Evolutionary conservation across 1,140 invertebrate genomes (phyloP).

Genomic region (Zaprionus africanus): DNA sequence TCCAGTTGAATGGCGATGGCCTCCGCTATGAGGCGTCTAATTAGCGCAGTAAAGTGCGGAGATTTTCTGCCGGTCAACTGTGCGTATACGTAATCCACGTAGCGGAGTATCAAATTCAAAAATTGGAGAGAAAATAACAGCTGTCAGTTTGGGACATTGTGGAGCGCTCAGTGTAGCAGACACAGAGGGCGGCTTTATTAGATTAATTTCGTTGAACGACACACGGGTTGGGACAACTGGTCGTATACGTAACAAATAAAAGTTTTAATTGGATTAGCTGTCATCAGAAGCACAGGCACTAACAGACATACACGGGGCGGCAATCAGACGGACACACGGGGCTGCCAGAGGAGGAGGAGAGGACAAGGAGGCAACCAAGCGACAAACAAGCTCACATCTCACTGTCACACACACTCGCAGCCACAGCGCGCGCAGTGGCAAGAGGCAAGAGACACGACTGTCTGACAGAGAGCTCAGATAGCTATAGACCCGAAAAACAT

Average conservation of each 20-base stretch:
- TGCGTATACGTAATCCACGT: conserved; percentile 11
- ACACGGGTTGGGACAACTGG: conserved; percentile 43
- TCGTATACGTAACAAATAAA: conserved; percentile 80
- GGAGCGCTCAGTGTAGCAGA: neutral
- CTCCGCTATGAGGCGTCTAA: conserved; percentile 29
- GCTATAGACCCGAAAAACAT: conserved; percentile 48
- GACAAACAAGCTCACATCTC: conserved; percentile 80
- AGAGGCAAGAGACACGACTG: conserved; percentile 12
- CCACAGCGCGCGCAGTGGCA: conserved; percentile 7
- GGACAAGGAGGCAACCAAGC: conserved; percentile 62
- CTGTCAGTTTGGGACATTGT: conserved; percentile 27
- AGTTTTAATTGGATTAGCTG: conserved; percentile 84
- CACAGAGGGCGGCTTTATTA: conserved; percentile 66
- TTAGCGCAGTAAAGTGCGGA: conserved; percentile 27
- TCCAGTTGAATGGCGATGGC: conserved; percentile 34
- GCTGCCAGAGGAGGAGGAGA: conserved; percentile 30
- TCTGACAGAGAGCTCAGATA: conserved; percentile 40
- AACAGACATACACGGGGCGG: conserved; percentile 14
- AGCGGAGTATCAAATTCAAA: conserved; percentile 29
- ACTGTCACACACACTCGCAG: conserved; percentile 59
- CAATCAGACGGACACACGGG: conserved; percentile 30
- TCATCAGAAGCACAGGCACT: conserved; percentile 67
- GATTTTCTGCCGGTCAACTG: conserved; percentile 7
- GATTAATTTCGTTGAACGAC: conserved; percentile 75
- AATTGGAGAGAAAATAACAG: conserved; percentile 23